Conservation (phyloP, 2,113 vertebrate genomes). For the Thunnus thynnus region DNA sequence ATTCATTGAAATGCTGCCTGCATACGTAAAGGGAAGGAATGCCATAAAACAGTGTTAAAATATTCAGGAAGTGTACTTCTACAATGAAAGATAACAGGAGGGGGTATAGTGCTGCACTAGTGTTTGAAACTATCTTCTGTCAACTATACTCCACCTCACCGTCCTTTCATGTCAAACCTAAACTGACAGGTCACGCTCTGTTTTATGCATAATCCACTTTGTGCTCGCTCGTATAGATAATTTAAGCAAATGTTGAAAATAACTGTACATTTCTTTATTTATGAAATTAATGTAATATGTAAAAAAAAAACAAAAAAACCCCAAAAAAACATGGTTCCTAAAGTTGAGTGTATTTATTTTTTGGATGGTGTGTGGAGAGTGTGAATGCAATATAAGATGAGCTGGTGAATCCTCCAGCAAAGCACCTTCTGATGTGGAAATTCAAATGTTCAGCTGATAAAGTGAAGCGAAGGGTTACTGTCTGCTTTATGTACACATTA, state of each 20-base stretch:
- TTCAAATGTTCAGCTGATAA: conserved; percentile 21
- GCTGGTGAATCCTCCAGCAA: conserved; percentile 33
- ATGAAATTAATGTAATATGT: conserved; percentile 72
- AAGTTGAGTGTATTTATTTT: conserved; percentile 82
- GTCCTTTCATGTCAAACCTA: conserved; percentile 48
- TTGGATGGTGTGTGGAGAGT: conserved; percentile 66
- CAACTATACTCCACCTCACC: conserved; percentile 36
- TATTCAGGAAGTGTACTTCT: conserved; percentile 61
- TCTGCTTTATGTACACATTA: conserved; percentile 43
- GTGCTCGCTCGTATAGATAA: conserved; percentile 55
- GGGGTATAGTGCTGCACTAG: conserved; percentile 49
- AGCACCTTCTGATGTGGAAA: conserved; percentile 69
- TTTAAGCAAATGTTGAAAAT: conserved; percentile 67
- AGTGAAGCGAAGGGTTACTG: conserved; percentile 39
- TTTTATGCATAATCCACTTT: conserved; percentile 60
- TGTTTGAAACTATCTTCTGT: conserved; percentile 45
- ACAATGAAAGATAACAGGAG: conserved; percentile 2
- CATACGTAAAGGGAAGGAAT: conserved; percentile 64
- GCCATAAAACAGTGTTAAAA: conserved; percentile 64
- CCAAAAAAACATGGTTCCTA: conserved; percentile 37
- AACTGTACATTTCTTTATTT: conserved; percentile 79
- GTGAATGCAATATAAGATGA: conserved; percentile 65
- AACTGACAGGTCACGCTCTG: conserved; percentile 60
- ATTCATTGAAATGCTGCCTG: conserved; percentile 34
- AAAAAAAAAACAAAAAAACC: conserved; percentile 33